phyloP scores from a whole-genome alignment of 92 coral and sea anemone species.

The Palythoa caribaeorum region DNA sequence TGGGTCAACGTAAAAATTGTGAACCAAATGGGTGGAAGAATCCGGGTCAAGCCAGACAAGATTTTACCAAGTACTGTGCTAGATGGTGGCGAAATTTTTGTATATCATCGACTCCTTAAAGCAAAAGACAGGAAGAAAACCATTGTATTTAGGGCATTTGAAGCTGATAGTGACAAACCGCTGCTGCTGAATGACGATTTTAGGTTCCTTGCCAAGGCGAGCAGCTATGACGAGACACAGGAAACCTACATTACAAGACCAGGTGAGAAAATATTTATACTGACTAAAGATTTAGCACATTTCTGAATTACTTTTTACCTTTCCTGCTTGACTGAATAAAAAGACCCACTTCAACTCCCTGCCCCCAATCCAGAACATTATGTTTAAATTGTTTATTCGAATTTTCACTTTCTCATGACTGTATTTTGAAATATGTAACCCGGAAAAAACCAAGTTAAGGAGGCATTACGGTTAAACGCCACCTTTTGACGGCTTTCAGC shows the following conservation, averaged over 20 bases:
- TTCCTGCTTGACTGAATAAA: too few species aligned
- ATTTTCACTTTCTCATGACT: too few species aligned
- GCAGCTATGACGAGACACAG: conserved; percentile 67
- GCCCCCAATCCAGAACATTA: too few species aligned
- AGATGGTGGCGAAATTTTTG: conserved; percentile 73
- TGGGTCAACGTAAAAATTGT: conserved; percentile 74
- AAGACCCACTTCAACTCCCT: too few species aligned
- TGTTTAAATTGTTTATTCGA: too few species aligned
- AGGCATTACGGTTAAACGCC: too few species aligned
- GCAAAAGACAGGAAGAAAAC: conserved; percentile 58
- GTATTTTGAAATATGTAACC: too few species aligned
- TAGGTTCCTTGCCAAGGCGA: conserved; percentile 48
- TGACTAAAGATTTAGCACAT: too few species aligned
- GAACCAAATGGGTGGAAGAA: conserved; percentile 67
- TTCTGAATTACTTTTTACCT: too few species aligned
- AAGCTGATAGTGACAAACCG: conserved; percentile 69
- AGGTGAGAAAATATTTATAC: conserved; percentile 32
- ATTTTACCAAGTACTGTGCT: conserved; percentile 65
- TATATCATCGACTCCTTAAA: conserved; percentile 71
- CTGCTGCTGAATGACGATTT: conserved; percentile 60
- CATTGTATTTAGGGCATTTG: conserved; percentile 59
- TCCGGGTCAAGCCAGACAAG: conserved; percentile 62
- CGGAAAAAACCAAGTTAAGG: too few species aligned
- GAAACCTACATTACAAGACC: conserved; percentile 64
- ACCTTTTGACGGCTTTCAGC: too few species aligned